Evolutionary conservation across 2,797 vertebrate genomes (phyloP).

Genomic region (Momotus momota): DNA sequence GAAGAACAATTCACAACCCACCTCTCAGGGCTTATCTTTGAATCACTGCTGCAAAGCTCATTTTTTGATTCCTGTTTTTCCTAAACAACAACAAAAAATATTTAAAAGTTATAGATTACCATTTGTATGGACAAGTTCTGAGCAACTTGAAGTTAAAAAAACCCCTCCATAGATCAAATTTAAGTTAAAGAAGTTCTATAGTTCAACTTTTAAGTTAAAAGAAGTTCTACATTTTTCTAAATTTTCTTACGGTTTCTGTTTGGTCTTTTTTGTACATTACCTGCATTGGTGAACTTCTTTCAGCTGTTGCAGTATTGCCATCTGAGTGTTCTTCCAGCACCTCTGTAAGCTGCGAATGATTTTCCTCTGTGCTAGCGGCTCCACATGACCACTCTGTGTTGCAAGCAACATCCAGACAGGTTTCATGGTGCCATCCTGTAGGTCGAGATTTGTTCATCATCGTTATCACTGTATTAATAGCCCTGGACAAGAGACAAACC

Average conservation of each 20-base stretch:
- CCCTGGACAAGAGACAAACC: slow-evolving; percentile 16
- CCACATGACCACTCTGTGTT: slow-evolving; percentile 25
- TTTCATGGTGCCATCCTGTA: background rate
- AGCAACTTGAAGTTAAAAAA: background rate
- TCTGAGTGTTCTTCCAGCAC: background rate
- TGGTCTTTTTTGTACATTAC: slow-evolving; percentile 17
- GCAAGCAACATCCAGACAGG: slow-evolving; percentile 8
- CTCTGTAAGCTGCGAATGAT: background rate
- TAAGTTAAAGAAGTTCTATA: too few species aligned
- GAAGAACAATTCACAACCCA: background rate
- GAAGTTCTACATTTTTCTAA: background rate
- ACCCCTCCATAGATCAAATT: too few species aligned
- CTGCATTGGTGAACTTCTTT: slow-evolving; percentile 30
- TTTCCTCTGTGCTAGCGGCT: background rate
- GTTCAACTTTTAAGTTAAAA: too few species aligned
- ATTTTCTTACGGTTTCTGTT: background rate
- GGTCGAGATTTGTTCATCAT: slow-evolving; percentile 47
- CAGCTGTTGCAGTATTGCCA: background rate
- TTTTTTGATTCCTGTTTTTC: slow-evolving; percentile 22
- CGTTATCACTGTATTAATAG: slow-evolving; percentile 66
- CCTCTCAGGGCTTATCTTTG: slow-evolving; percentile 47
- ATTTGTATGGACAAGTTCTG: background rate
- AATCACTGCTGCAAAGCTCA: background rate
- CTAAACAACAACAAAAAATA: slow-evolving; percentile 9
- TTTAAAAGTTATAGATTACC: background rate